Conservation (phyloP, 2,797 vertebrate genomes). For the Gouania willdenowi region DNA sequence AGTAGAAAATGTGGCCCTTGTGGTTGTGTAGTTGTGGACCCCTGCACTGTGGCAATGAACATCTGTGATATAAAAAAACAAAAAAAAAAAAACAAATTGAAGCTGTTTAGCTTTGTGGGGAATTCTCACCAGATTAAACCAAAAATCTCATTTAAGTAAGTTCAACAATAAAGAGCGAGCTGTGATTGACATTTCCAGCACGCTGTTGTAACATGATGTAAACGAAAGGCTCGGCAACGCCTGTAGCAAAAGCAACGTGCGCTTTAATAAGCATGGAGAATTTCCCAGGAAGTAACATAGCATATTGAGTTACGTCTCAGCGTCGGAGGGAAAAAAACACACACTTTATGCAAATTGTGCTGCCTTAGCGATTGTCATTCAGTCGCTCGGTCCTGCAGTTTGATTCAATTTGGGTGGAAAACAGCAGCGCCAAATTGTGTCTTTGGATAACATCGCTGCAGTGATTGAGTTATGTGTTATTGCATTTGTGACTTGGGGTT, state of each 20-base stretch:
- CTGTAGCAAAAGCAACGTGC: slow-evolving; percentile 34
- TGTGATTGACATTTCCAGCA: slow-evolving; percentile 15
- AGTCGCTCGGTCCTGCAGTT: slow-evolving; percentile 49
- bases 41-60: too few species aligned
- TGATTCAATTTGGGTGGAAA: slow-evolving; percentile 51
- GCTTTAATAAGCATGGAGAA: slow-evolving; percentile 48
- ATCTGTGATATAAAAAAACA: too few species aligned
- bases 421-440: slow-evolving; percentile 58
- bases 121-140: too few species aligned
- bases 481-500: slow-evolving; percentile 56
- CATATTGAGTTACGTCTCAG: slow-evolving; percentile 54
- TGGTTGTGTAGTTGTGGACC: too few species aligned
- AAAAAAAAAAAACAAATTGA: too few species aligned
- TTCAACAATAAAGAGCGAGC: neutral
- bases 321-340: slow-evolving; percentile 1
- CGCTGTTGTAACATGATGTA: slow-evolving; percentile 34
- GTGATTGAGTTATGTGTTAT: slow-evolving; percentile 60
- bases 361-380: slow-evolving; percentile 48
- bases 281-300: slow-evolving; percentile 46
- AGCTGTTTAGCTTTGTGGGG: too few species aligned
- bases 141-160: too few species aligned
- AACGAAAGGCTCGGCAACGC: slow-evolving; percentile 39
- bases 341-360: slow-evolving; percentile 54
- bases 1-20: too few species aligned
- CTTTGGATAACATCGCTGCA: slow-evolving; percentile 52